Conservation (phyloP, 1,140 invertebrate species). For the Delia radicum region DNA sequence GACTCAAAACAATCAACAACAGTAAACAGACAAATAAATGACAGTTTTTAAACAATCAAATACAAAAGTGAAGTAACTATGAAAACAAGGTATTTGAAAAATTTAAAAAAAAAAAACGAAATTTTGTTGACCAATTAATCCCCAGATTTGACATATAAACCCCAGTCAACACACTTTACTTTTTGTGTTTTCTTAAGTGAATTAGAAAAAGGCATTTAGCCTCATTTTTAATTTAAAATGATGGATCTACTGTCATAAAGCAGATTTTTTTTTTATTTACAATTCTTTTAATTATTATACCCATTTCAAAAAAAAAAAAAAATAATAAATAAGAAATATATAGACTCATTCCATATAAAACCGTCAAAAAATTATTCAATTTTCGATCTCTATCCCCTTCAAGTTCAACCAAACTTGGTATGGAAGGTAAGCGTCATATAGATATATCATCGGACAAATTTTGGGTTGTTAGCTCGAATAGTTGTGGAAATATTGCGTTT, state of each 20-base stretch:
- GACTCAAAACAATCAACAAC: neutral
- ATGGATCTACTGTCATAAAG: constrained; percentile 17
- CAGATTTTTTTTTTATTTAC: too few species aligned
- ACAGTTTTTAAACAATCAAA: neutral
- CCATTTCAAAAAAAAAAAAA: neutral
- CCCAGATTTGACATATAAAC: constrained; percentile 17
- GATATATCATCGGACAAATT: too few species aligned
- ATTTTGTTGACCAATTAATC: constrained; percentile 6
- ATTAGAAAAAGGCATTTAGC: neutral
- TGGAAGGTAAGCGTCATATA: too few species aligned
- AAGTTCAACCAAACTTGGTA: too few species aligned
- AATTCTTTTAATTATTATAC: neutral
- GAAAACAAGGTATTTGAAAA: neutral
- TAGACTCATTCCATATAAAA: neutral
- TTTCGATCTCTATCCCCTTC: too few species aligned
- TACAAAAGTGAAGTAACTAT: too few species aligned
- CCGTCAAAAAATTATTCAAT: too few species aligned
- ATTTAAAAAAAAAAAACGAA: neutral
- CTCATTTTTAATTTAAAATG: constrained; percentile 8
- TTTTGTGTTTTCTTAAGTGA: neutral
- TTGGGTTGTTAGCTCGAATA: too few species aligned
- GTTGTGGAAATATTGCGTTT: too few species aligned
- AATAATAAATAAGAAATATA: neutral
- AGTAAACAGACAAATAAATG: constrained; percentile 16
- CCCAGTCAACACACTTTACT: constrained; percentile 9